Percentiles rank a stretch among this genome's conserved stretches.
Evolutionary conservation across 2,113 vertebrate species (phyloP).

Genomic region (Chrysochloris asiatica): DNA sequence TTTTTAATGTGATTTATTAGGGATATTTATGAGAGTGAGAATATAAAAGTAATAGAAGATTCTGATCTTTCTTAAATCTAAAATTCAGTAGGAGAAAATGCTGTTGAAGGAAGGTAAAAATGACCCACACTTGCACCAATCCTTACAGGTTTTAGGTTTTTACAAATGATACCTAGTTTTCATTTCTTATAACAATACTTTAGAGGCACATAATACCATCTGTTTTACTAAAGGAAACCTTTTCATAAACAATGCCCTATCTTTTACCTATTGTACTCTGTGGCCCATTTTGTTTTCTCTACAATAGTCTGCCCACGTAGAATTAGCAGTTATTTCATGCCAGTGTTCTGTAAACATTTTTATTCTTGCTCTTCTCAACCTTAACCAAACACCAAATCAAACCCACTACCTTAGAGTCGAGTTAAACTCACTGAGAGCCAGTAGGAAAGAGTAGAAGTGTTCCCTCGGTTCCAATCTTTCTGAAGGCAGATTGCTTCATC

Average conservation of each 20-base stretch:
- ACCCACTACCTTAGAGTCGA: too few relatives aligned
- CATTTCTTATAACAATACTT: neutral
- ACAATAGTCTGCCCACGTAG: neutral
- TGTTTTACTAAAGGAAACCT: neutral
- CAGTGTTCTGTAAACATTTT: neutral
- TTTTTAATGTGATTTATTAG: neutral
- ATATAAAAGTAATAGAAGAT: neutral
- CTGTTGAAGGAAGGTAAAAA: neutral
- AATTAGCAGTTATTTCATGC: neutral
- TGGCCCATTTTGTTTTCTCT: neutral
- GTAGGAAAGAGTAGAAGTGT: too few relatives aligned
- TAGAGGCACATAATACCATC: neutral
- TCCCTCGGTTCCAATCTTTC: too few relatives aligned
- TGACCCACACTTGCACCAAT: neutral
- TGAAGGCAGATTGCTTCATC: too few relatives aligned
- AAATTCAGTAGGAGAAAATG: neutral
- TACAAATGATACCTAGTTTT: neutral
- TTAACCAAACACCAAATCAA: too few relatives aligned
- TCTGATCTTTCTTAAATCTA: neutral
- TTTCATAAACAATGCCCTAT: neutral
- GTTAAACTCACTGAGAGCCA: too few relatives aligned
- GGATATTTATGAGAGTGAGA: neutral
- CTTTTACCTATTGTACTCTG: neutral
- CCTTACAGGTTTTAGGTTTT: neutral
- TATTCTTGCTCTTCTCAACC: neutral